Percentiles rank a stretch among this genome's conserved stretches.
Evolutionary conservation across 2,113 vertebrate genomes (phyloP).

Genomic region (Shinisaurus crocodilurus): DNA sequence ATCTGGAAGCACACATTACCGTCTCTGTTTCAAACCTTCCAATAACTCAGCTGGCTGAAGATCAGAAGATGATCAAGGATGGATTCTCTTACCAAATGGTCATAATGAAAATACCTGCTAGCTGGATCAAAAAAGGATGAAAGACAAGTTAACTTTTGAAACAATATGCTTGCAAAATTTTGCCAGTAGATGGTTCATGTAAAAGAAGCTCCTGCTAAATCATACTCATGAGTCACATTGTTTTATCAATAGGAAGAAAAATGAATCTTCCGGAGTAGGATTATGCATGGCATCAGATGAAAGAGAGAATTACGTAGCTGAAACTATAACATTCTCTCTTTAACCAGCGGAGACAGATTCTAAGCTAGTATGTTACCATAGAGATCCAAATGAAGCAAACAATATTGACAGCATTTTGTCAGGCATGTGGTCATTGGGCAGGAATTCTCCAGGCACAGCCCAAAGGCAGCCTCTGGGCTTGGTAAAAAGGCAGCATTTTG

Average conservation of each 20-base stretch:
- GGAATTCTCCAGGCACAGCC: background rate
- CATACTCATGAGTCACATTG: background rate
- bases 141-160: constrained; percentile 10
- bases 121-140: constrained; percentile 24
- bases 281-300: constrained; percentile 4
- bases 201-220: constrained; percentile 5
- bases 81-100: constrained; percentile 21
- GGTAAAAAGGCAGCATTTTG: background rate
- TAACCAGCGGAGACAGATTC: background rate
- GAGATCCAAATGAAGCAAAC: background rate
- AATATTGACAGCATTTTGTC: background rate
- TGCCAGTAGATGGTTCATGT: background rate
- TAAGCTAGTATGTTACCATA: background rate
- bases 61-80: constrained; percentile 35
- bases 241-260: fast-evolving
- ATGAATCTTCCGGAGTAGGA: fast-evolving
- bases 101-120: constrained; percentile 1
- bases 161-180: constrained; percentile 8
- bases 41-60: constrained; percentile 39
- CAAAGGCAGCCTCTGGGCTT: background rate
- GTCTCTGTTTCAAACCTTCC: constrained; percentile 42
- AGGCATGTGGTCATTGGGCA: background rate
- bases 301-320: background rate
- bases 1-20: constrained; percentile 34
- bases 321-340: background rate